Evolutionary conservation across 37 sponge, comb jelly and placozoan genomes (phyloP), one percentile per base, ranked within the genome.

Genomic region (Theonella swinhoei): DNA sequence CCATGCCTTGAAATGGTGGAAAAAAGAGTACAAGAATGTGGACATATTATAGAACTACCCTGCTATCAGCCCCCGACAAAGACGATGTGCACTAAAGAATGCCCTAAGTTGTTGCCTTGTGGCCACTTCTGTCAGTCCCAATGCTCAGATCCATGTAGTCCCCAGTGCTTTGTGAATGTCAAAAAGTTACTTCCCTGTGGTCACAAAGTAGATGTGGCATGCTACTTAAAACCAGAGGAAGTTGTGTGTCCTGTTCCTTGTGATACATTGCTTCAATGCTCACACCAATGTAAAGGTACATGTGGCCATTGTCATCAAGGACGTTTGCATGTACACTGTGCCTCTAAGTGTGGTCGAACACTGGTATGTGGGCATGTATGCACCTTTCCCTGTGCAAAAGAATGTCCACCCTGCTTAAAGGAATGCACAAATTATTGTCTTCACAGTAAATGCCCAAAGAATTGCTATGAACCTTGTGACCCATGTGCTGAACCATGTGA

Each of bases 301-400:
- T 96, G 96, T 78, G 75, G 74, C 0, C 31, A 32, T 0, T 96
- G 96, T 73, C 67, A 43, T 0, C 54, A 80, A 26, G 96, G 96
- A n/a, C 80, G 96, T 28, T 67, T 90, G 36, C 96, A 96, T 73
- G 36, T 84, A 14, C 75, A 69, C 11, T 96, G 96, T 63, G 32
- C 33, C 2, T n/a, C 35, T 26, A 29, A 60, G n/a, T 96, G 96
- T 86, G 89, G 77, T 0, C 76, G 96, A 43, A 76, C 64, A 22
- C 78, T 96, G n/a, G 64, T 84, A 2, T 96, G 96, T 90, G 93
- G 94, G 20, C 96, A 96, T 59, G 26, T 64, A 14, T 96, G 96
- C 70, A 65, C 76, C 9, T 95, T 88, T 39, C 87, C 86, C 0
- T 88, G 93, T 58, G 72, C 95, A 11, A 39, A 43, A 1, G 68